Evolutionary conservation across 2,797 vertebrate species (phyloP), one percentile per base, ranked within the genome.

Genomic region (Meriones psammophilus): DNA sequence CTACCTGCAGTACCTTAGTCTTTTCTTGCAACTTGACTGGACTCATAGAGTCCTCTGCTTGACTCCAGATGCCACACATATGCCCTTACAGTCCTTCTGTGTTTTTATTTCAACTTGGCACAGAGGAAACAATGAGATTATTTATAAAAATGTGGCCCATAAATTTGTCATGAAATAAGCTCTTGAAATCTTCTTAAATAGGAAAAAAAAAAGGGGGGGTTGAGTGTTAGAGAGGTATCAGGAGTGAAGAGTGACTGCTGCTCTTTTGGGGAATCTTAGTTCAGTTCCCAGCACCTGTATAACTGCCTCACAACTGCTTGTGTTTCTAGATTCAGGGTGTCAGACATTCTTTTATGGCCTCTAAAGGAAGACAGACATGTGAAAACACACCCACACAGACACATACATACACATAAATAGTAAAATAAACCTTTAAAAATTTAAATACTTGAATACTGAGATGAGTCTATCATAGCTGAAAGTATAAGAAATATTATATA

Each of bases 191-290:
- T 3, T 42, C 79, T 81, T 91, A 64, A 87, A 89, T 28, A 81
- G 73, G 93, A 56, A 89, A 91, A 88, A 14, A 74, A 81, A 92
- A n/a, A n/a, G n/a, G n/a, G n/a, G 56, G 18, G 42, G 6, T 33
- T 73, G 87, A 95, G 18, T 73, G 69, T 36, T 36, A 18, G n/a
- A 73, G n/a, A 36, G 20, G n/a, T 3, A 39, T 22, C 18, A 73
- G n/a, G 17, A 22, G 3, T 39, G 8, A 9, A 73, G 8, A 73
- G n/a, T 22, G 14, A 33, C 15, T 30, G 33, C 12, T 42, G 42
- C 17, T 71, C 14, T 71, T 71, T 33, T n/a, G 18, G 17, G 18
- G 69, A 36, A 36, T 73, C n/a, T 36, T 18, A 18, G 8, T 22
- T 39, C 18, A 73, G 3, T 36, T 71, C n/a, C 33, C 15, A 36